Evolutionary conservation across 2,888 invertebrate species (phyloP).

Genomic region (Trileptium ribeirensis): DNA sequence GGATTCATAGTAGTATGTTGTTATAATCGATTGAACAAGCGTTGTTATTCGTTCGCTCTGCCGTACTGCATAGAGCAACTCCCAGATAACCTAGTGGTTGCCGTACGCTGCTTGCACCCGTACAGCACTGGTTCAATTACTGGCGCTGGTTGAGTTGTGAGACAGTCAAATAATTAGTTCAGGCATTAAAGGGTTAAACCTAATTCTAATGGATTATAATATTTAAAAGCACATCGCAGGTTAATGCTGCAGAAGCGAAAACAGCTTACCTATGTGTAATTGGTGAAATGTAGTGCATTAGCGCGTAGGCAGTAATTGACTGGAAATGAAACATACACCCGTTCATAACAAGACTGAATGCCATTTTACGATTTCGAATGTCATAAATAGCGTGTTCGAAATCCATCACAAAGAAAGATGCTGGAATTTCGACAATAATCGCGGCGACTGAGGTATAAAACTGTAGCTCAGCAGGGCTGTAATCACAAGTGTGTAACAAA

Average conservation of each 20-base stretch:
- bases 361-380: conserved; percentile 53
- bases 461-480: conserved; percentile 68
- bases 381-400: conserved; percentile 56
- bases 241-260: too few species aligned
- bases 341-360: conserved; percentile 63
- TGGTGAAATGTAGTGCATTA: conserved; percentile 72
- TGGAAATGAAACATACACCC: conserved; percentile 72
- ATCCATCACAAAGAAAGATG: conserved; percentile 64
- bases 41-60: too few species aligned
- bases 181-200: background rate
- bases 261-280: conserved; percentile 65
- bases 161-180: too few species aligned
- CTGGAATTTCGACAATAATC: conserved; percentile 66
- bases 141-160: too few species aligned
- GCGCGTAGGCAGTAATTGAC: conserved; percentile 69
- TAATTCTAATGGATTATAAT: background rate
- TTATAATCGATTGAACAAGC: too few species aligned
- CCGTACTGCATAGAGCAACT: too few species aligned
- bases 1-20: too few species aligned
- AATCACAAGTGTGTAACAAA: too few species aligned
- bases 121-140: too few species aligned
- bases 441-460: conserved; percentile 70
- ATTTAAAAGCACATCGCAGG: background rate
- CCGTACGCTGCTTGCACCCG: too few species aligned
- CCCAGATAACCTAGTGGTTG: too few species aligned